These are phyloP conservation scores for Gari tellinella DNA, from an alignment of 2,888 invertebrate genomes.

Conservation along the genomic window DNA sequence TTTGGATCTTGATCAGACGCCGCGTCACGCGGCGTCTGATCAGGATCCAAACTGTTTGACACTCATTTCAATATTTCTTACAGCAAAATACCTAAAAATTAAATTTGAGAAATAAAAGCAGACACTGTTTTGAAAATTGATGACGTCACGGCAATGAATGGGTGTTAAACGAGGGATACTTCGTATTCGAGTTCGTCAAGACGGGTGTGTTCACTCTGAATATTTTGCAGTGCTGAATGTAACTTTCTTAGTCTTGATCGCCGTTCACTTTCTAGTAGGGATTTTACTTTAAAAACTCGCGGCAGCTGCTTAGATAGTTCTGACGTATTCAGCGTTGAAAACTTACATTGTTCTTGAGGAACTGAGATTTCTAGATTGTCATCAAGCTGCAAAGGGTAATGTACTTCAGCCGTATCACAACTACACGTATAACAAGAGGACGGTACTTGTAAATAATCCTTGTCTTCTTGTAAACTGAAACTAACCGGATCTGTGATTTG, in stretches of 20 bases:
- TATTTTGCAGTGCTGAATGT: slow-evolving; percentile 66
- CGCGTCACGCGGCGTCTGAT: no score
- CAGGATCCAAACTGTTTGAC: no score
- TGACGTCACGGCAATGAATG: no score
- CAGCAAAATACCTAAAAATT: no score
- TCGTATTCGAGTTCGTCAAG: slow-evolving; percentile 70
- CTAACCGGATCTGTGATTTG: not conserved
- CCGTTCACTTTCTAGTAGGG: slow-evolving; percentile 65
- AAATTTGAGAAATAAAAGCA: no score
- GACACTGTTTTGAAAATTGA: no score
- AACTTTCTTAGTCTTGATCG: slow-evolving; percentile 66
- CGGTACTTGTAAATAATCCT: not conserved
- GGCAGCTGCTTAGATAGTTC: slow-evolving; percentile 25
- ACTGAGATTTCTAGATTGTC: no score
- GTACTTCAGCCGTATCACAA: not conserved
- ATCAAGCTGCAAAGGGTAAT: no score
- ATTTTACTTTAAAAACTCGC: slow-evolving; percentile 35
- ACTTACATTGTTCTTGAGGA: slow-evolving; percentile 6
- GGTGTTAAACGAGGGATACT: slow-evolving; percentile 65
- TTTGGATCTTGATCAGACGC: no score
- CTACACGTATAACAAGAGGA: not conserved
- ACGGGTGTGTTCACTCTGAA: slow-evolving; percentile 70
- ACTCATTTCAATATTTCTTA: no score
- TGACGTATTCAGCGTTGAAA: slow-evolving; percentile 23
- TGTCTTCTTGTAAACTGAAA: no score